Evolutionary conservation across 2,888 invertebrate genomes (phyloP).

Genomic region (Aproaerema taeniolella): DNA sequence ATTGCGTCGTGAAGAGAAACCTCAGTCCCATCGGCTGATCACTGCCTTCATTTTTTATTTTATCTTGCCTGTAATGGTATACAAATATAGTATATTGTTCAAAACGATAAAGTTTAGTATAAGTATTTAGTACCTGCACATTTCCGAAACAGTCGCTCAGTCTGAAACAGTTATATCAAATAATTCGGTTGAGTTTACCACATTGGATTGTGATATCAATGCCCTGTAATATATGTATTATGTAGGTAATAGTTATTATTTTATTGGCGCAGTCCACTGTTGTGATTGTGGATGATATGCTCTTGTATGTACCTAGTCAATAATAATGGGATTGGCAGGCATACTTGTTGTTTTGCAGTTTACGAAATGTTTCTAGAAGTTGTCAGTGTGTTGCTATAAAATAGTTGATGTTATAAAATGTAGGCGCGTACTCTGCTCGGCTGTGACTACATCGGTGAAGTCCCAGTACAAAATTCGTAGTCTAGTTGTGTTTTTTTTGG

Average conservation of each 20-base stretch:
- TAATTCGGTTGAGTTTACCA: background rate
- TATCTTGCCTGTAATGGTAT: constrained; percentile 14
- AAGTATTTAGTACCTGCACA: constrained; percentile 3
- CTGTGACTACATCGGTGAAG: too few species aligned
- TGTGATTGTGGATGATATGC: constrained; percentile 8
- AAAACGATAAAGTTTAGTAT: constrained; percentile 1
- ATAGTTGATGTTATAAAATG: too few species aligned
- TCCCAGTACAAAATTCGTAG: too few species aligned
- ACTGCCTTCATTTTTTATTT: constrained; percentile 13
- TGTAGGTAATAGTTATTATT: constrained; percentile 4
- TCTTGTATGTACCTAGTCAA: constrained; percentile 5
- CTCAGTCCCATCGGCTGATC: too few species aligned
- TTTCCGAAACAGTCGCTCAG: constrained; percentile 18
- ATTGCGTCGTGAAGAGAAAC: too few species aligned
- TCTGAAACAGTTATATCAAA: constrained; percentile 12
- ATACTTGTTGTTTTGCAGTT: constrained; percentile 3
- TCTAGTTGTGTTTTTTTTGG: too few species aligned
- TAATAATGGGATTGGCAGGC: too few species aligned
- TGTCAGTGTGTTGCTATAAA: too few species aligned
- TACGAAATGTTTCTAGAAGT: too few species aligned
- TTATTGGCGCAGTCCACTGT: constrained; percentile 6
- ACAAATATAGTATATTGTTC: background rate
- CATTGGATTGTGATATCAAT: constrained; percentile 2
- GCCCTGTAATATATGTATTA: constrained; percentile 4
- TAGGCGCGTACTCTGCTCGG: too few species aligned